Evolutionary conservation across 2,797 vertebrate species (phyloP).

Genomic region (Myripristis murdjan): DNA sequence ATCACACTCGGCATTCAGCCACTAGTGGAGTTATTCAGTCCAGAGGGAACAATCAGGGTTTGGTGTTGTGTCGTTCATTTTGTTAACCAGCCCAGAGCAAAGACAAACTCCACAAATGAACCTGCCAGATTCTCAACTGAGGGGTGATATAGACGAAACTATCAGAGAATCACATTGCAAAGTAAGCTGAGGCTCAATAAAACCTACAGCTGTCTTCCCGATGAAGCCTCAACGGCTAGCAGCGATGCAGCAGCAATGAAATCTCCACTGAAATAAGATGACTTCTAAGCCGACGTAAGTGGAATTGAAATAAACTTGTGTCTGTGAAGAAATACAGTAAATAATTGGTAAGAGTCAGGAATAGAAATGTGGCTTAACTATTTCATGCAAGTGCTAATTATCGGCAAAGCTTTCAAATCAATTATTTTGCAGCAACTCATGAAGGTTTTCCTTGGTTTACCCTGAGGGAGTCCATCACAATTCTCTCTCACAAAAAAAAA

Average conservation of each 20-base stretch:
- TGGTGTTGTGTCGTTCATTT: conserved; percentile 15
- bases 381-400: not conserved
- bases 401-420: conserved; percentile 44
- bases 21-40: conserved; percentile 14
- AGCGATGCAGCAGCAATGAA: not conserved
- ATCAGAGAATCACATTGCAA: conserved; percentile 35
- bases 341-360: not conserved
- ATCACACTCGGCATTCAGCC: conserved; percentile 32
- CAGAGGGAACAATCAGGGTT: conserved; percentile 35
- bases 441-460: conserved; percentile 33
- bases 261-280: not conserved
- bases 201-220: conserved; percentile 6
- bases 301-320: too few species aligned
- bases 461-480: conserved; percentile 11
- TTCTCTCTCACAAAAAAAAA: conserved; percentile 47
- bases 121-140: conserved; percentile 5
- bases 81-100: conserved; percentile 43
- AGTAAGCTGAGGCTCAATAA: conserved; percentile 6
- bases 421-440: conserved; percentile 32
- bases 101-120: conserved; percentile 23
- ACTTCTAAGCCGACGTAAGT: not conserved
- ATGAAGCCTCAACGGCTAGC: conserved; percentile 1
- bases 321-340: not conserved
- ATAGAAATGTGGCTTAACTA: conserved; percentile 3
- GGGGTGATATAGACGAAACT: conserved; percentile 14